A percentile compares a stretch with the other conserved stretches of the same genome.
Evolutionary conservation across 2,888 invertebrate species (phyloP).

Genomic region (Lasius platythorax): DNA sequence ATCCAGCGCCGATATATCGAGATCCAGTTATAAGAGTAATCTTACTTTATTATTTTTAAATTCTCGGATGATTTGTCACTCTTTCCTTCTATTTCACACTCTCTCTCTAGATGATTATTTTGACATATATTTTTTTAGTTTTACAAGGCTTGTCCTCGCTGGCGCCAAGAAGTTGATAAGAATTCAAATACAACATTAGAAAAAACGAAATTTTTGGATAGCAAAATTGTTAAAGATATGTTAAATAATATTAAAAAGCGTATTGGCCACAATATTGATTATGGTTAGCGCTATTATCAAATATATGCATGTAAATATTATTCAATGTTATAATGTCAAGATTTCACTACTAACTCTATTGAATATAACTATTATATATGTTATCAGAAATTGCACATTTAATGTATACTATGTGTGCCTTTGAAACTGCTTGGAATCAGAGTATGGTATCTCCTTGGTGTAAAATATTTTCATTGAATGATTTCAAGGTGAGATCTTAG

Average conservation of each 20-base stretch:
- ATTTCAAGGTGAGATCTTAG: constrained; percentile 87
- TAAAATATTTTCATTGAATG: constrained; percentile 89
- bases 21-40: constrained; percentile 91
- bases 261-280: constrained; percentile 87
- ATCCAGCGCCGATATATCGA: constrained; percentile 88
- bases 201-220: constrained; percentile 87
- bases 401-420: constrained; percentile 92
- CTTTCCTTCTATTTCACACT: not conserved
- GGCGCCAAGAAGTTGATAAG: constrained; percentile 90
- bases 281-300: constrained; percentile 69
- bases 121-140: constrained; percentile 88
- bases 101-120: constrained; percentile 16
- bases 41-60: constrained; percentile 2
- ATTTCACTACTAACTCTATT: not conserved
- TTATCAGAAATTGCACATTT: constrained; percentile 88
- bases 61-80: not conserved
- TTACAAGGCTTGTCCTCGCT: constrained; percentile 92
- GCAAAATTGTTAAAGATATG: constrained; percentile 88
- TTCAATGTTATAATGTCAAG: not conserved
- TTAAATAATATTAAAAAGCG: constrained; percentile 88
- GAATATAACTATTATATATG: constrained; percentile 2
- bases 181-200: constrained; percentile 89
- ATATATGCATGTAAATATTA: not conserved
- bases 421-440: constrained; percentile 93
- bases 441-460: constrained; percentile 92